phyloP scores from a whole-genome alignment of 1,140 invertebrate species.

The Achatina immaculata region DNA sequence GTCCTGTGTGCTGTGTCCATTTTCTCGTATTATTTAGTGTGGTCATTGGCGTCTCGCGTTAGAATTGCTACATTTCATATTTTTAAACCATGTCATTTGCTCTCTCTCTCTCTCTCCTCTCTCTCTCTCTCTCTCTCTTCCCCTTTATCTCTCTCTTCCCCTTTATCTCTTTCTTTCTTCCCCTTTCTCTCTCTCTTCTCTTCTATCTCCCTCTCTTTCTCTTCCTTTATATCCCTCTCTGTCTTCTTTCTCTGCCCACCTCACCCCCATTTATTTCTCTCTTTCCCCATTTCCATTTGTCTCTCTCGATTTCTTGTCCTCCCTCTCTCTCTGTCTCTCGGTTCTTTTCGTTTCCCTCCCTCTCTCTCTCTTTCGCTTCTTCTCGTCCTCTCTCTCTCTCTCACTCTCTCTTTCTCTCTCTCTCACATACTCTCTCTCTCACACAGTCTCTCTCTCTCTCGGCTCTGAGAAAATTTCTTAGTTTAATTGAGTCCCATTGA shows the following conservation, averaged over 20 bases:
- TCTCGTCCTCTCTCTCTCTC: background rate
- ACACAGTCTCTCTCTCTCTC: background rate
- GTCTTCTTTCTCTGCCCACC: background rate
- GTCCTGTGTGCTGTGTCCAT: too few relatives aligned
- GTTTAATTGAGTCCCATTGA: too few relatives aligned
- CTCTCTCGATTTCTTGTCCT: constrained; percentile 19
- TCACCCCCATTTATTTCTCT: background rate
- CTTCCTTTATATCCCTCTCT: background rate
- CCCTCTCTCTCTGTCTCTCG: constrained; percentile 1
- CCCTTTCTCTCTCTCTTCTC: constrained; percentile 7
- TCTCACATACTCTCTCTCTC: too few relatives aligned
- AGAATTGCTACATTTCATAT: too few relatives aligned
- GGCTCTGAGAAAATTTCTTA: too few relatives aligned
- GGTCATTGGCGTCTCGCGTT: too few relatives aligned
- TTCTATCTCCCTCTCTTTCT: constrained; percentile 10
- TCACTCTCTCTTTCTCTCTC: background rate
- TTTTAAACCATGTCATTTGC: background rate
- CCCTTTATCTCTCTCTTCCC: background rate
- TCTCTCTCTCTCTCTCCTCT: background rate
- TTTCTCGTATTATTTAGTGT: too few relatives aligned
- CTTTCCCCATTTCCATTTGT: constrained; percentile 16
- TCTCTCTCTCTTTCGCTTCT: background rate
- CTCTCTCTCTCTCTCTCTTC: constrained; percentile 2
- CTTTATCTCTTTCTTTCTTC: too few relatives aligned
- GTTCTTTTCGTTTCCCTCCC: background rate